Conservation (phyloP, 2,888 invertebrate species). For the Melipona beecheii region DNA sequence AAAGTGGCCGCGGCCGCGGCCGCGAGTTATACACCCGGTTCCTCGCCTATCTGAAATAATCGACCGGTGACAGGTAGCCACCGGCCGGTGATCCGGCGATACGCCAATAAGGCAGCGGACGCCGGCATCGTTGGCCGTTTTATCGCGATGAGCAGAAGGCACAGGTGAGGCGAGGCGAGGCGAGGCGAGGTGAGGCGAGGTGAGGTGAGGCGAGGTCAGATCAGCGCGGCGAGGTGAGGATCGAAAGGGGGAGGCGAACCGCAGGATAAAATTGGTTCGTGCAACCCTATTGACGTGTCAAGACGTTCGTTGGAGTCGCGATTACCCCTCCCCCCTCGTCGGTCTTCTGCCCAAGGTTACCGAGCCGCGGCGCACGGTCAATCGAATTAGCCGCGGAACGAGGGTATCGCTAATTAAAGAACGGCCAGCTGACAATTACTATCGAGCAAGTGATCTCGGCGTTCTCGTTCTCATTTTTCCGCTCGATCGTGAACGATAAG, state of each 20-base stretch:
- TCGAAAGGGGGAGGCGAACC: conserved; percentile 26
- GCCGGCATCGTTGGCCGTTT: conserved; percentile 27
- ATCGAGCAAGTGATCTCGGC: conserved; percentile 35
- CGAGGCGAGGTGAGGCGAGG: conserved; percentile 49
- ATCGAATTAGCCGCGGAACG: conserved; percentile 62
- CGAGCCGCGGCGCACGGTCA: conserved; percentile 51
- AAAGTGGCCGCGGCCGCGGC: conserved; percentile 64
- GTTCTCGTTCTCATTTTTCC: neutral
- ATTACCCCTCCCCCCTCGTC: conserved; percentile 43
- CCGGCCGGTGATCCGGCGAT: conserved; percentile 72
- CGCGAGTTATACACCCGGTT: conserved; percentile 58
- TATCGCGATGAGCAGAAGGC: conserved; percentile 60
- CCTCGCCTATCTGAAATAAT: conserved; percentile 68
- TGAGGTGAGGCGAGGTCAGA: conserved; percentile 52
- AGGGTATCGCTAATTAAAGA: conserved; percentile 59
- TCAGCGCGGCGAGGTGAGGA: conserved; percentile 38
- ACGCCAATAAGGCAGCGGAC: conserved; percentile 75
- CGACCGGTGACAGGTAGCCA: conserved; percentile 60
- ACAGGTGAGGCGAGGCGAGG: conserved; percentile 58
- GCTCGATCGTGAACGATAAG: neutral
- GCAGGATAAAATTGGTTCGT: conserved; percentile 69
- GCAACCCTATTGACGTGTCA: conserved; percentile 72
- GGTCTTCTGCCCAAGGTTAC: conserved; percentile 57
- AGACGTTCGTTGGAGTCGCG: conserved; percentile 61
- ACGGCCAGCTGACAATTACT: conserved; percentile 57